Evolutionary conservation across 2,113 vertebrate species (phyloP).

Genomic region (Atherinomorus stipes): DNA sequence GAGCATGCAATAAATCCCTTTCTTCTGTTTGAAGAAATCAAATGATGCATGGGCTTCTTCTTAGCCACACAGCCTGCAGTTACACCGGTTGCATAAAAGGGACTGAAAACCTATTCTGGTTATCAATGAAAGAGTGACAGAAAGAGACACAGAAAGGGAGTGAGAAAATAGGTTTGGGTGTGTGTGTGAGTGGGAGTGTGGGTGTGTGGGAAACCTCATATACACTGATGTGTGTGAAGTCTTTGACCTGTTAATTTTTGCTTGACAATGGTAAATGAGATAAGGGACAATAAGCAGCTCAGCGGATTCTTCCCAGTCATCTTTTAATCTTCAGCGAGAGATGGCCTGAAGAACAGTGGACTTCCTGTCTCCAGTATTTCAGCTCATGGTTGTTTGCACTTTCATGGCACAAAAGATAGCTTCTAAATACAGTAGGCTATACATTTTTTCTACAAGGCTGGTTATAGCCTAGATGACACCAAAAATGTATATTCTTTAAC

Average conservation of each 20-base stretch:
- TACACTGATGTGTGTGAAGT: slow-evolving; percentile 13
- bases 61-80: slow-evolving; percentile 30
- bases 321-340: slow-evolving; percentile 43
- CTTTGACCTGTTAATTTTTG: slow-evolving; percentile 45
- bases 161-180: neutral
- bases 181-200: neutral
- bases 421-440: too few species aligned
- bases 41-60: slow-evolving; percentile 42
- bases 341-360: slow-evolving; percentile 25
- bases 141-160: neutral
- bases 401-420: slow-evolving; percentile 13
- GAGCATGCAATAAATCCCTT: slow-evolving; percentile 81
- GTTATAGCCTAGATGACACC: neutral
- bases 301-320: slow-evolving; percentile 32
- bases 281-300: slow-evolving; percentile 59
- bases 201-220: neutral
- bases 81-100: slow-evolving; percentile 57
- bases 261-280: slow-evolving; percentile 48
- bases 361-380: slow-evolving; percentile 30
- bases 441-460: neutral
- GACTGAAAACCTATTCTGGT: slow-evolving; percentile 50
- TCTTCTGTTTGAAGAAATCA: slow-evolving; percentile 54
- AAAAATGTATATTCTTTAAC: too few species aligned
- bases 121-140: slow-evolving; percentile 21
- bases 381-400: slow-evolving; percentile 21